Percentiles rank a stretch among this genome's conserved stretches.
These are phyloP conservation scores for Dromius quadrimaculatus DNA, from an alignment of 2,888 invertebrate genomes.

Conservation along the genomic window DNA sequence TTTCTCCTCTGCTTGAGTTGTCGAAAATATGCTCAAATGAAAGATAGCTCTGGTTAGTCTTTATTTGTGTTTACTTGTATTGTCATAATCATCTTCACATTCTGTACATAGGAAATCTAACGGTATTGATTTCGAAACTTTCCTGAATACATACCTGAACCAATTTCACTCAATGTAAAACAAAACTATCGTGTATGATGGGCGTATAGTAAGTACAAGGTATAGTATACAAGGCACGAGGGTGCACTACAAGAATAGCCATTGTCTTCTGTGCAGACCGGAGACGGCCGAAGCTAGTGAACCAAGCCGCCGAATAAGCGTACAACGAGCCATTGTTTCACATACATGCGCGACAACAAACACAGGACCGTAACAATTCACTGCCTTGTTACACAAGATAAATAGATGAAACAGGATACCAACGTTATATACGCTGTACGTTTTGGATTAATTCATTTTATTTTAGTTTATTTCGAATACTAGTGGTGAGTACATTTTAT, in stretches of 20 bases:
- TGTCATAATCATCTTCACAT: too few relatives aligned
- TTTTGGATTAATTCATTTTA: too few relatives aligned
- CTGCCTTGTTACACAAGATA: neutral
- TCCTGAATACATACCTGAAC: neutral
- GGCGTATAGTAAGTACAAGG: neutral
- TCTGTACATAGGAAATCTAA: too few relatives aligned
- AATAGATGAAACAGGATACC: neutral
- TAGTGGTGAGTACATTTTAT: too few relatives aligned
- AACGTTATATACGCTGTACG: too few relatives aligned
- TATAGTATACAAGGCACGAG: too few relatives aligned
- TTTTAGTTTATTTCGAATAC: too few relatives aligned
- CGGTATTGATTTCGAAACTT: neutral
- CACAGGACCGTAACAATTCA: neutral
- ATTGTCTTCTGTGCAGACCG: conserved; percentile 4
- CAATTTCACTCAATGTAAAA: conserved; percentile 13
- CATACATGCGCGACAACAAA: conserved; percentile 8
- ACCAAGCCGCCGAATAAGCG: conserved; percentile 3
- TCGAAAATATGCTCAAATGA: too few relatives aligned
- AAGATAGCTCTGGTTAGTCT: too few relatives aligned
- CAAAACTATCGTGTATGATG: conserved; percentile 13
- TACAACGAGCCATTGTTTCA: conserved; percentile 25
- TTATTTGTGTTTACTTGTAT: too few relatives aligned
- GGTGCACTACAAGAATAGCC: conserved; percentile 29
- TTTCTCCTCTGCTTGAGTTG: too few relatives aligned
- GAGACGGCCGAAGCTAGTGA: neutral